Evolutionary conservation across 1,140 invertebrate genomes (phyloP).

Genomic region (Drosophila pachea): DNA sequence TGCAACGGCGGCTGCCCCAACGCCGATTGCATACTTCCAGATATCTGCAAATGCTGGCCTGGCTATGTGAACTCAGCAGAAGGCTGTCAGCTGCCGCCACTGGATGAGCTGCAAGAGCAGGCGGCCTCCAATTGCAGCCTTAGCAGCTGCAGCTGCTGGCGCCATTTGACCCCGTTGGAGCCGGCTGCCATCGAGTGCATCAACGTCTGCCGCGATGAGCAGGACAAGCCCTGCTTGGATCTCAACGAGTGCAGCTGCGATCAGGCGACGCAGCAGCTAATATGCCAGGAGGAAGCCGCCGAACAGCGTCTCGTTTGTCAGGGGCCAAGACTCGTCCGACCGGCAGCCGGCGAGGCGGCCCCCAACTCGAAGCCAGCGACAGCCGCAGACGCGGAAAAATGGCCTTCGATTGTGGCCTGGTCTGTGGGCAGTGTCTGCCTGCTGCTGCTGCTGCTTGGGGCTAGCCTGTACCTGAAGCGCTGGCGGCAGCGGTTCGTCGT

Average conservation of each 20-base stretch:
- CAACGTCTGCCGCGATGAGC: slow-evolving; percentile 32
- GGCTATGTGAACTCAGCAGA: slow-evolving; percentile 4
- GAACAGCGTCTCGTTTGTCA: background rate
- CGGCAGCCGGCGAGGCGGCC: slow-evolving; percentile 2
- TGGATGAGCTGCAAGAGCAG: background rate
- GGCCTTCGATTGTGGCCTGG: slow-evolving; percentile 27
- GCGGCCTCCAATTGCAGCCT: slow-evolving; percentile 16
- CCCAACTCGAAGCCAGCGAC: background rate
- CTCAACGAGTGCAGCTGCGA: slow-evolving; percentile 36
- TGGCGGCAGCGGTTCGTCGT: background rate
- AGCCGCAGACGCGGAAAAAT: background rate
- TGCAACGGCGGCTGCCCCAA: slow-evolving; percentile 81
- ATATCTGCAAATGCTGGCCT: slow-evolving; percentile 79
- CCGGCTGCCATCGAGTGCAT: slow-evolving; percentile 29
- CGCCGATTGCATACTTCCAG: slow-evolving; percentile 81
- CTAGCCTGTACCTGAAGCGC: slow-evolving; percentile 1
- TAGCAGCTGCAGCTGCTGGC: slow-evolving; percentile 45
- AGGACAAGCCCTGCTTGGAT: slow-evolving; percentile 42
- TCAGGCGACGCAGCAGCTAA: background rate
- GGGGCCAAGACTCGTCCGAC: background rate
- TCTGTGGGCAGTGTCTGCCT: background rate
- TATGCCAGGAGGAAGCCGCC: slow-evolving; percentile 13
- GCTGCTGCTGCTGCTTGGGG: background rate
- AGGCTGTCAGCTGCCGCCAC: slow-evolving; percentile 16
- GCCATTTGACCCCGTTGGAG: background rate